These are phyloP conservation scores for Sarcophaga subvicina DNA, from an alignment of 2,888 invertebrate genomes.

Conservation along the genomic window DNA sequence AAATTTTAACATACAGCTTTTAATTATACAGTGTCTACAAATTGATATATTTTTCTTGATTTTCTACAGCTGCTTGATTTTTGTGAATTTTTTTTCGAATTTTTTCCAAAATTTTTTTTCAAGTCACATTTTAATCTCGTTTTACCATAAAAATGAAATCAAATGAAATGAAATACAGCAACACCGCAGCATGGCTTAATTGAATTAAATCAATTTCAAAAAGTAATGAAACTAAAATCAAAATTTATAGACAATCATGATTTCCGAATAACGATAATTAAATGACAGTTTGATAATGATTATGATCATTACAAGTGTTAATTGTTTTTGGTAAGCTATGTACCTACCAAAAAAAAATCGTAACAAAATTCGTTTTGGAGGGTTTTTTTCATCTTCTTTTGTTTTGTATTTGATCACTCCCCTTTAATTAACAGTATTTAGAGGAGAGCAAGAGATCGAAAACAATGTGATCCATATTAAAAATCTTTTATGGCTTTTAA, in stretches of 20 bases:
- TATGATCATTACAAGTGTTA: slow-evolving; percentile 56
- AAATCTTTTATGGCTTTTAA: neutral
- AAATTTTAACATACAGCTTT: slow-evolving; percentile 28
- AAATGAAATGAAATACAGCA: neutral
- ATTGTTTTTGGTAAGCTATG: slow-evolving; percentile 34
- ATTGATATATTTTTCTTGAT: slow-evolving; percentile 31
- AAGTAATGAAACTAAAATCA: neutral
- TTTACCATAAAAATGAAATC: slow-evolving; percentile 35
- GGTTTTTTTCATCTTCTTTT: slow-evolving; percentile 13
- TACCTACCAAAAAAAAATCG: neutral
- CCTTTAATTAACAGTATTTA: slow-evolving; percentile 62
- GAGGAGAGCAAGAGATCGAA: neutral
- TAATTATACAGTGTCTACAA: slow-evolving; percentile 47
- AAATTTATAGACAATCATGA: slow-evolving; percentile 8
- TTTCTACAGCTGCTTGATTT: neutral
- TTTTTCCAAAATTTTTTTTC: neutral
- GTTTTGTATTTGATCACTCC: slow-evolving; percentile 46
- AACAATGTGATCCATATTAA: slow-evolving; percentile 51
- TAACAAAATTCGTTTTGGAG: slow-evolving; percentile 10
- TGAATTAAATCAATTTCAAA: slow-evolving; percentile 32
- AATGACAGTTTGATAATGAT: slow-evolving; percentile 57
- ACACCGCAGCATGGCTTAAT: neutral
- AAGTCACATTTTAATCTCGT: slow-evolving; percentile 47
- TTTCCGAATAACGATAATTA: slow-evolving; percentile 42
- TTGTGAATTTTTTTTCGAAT: neutral